Conservation (phyloP, 2,797 vertebrate genomes). For the Manis pentadactyla region DNA sequence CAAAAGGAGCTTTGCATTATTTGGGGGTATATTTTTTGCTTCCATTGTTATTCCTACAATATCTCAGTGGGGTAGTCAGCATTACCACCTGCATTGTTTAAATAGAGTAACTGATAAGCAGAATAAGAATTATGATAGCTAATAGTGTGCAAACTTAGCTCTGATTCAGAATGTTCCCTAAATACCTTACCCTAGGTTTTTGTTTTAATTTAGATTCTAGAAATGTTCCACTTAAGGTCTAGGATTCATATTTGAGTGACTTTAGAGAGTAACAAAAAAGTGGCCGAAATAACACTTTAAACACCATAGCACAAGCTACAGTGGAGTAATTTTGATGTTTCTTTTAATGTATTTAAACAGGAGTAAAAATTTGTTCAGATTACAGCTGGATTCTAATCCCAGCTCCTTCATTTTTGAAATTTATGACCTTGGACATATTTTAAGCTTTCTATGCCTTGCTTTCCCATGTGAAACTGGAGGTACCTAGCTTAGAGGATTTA, state of each 20-base stretch:
- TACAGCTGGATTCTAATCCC: not conserved
- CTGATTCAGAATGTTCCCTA: not conserved
- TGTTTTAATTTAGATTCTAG: constrained; percentile 6
- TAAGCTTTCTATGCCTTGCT: not conserved
- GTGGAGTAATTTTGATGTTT: not conserved
- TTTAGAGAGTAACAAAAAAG: not conserved
- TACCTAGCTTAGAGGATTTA: not conserved
- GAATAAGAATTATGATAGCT: constrained; percentile 49
- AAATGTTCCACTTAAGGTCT: not conserved
- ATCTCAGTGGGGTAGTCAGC: constrained; percentile 28
- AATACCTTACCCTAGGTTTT: not conserved
- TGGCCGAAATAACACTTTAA: not conserved
- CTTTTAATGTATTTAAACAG: not conserved
- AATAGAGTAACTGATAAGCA: constrained; percentile 46
- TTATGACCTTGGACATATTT: not conserved
- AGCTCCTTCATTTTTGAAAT: not conserved
- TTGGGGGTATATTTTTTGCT: constrained; percentile 33
- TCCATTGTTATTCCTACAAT: constrained; percentile 48
- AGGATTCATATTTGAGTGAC: not conserved
- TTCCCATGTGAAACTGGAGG: not conserved
- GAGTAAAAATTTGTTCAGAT: not conserved
- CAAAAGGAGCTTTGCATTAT: constrained; percentile 46
- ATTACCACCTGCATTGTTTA: constrained; percentile 48
- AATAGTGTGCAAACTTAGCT: not conserved
- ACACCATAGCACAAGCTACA: not conserved